Percentiles rank a stretch among this genome's conserved stretches.
These are phyloP conservation scores for Capricornis sumatraensis DNA, from an alignment of 2,113 vertebrate species.

Conservation along the genomic window DNA sequence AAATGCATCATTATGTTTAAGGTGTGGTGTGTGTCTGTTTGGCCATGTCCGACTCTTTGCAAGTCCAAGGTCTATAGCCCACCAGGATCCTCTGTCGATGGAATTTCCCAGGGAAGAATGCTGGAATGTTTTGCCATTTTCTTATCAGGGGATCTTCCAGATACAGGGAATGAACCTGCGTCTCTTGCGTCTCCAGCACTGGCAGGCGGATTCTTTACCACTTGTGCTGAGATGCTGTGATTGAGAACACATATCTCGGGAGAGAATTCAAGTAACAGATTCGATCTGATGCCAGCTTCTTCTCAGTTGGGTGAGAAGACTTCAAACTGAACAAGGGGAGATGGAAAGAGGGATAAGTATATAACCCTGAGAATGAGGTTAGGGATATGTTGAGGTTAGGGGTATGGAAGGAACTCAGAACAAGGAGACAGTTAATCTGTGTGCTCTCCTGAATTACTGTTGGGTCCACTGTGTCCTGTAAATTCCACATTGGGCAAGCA, in stretches of 20 bases:
- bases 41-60: fast-evolving
- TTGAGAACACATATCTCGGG: background rate
- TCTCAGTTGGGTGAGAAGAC: background rate
- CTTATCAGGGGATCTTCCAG: background rate
- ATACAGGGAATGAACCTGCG: fast-evolving
- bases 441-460: background rate
- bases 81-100: background rate
- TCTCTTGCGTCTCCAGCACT: background rate
- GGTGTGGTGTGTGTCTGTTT: background rate
- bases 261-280: background rate
- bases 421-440: no score
- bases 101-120: background rate
- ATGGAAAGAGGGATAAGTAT: fast-evolving
- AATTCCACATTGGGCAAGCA: fast-evolving
- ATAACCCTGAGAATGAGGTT: background rate
- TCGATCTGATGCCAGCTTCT: background rate
- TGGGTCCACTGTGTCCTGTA: background rate
- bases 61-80: background rate
- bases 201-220: background rate
- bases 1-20: background rate
- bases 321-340: background rate
- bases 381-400: background rate
- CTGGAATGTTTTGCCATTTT: background rate
- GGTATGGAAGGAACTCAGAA: background rate
- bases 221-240: background rate